These are phyloP conservation scores for Engraulis encrasicolus DNA, from an alignment of 2,113 vertebrate species.

Conservation along the genomic window DNA sequence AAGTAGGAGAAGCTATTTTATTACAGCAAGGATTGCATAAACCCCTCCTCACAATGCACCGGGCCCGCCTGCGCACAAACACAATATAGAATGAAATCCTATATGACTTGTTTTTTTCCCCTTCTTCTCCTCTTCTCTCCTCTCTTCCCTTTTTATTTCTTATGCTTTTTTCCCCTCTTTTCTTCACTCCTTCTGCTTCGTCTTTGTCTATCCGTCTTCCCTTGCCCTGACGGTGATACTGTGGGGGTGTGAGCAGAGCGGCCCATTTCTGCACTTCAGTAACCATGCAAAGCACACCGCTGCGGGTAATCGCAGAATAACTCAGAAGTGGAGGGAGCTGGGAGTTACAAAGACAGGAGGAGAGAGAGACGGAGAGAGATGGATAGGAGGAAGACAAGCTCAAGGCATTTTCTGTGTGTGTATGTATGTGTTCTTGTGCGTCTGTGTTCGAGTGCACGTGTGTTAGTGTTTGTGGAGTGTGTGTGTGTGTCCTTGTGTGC, in stretches of 20 bases:
- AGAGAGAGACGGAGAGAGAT: background rate
- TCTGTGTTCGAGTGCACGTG: too few relatives aligned
- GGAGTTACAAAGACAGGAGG: background rate
- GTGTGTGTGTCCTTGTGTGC: too few relatives aligned
- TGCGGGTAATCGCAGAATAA: background rate
- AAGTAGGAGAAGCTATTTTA: conserved; percentile 53
- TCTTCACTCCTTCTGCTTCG: background rate
- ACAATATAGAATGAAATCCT: conserved; percentile 56
- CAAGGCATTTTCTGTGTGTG: background rate
- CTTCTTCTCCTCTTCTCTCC: background rate
- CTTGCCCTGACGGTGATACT: background rate
- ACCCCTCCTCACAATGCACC: conserved; percentile 49
- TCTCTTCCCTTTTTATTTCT: background rate
- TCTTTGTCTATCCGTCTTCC: background rate
- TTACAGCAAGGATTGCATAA: conserved; percentile 64
- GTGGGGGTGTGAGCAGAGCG: background rate
- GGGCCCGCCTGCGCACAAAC: conserved; percentile 49
- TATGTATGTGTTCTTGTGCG: too few relatives aligned
- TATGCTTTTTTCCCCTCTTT: background rate
- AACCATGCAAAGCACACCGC: background rate
- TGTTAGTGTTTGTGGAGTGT: too few relatives aligned
- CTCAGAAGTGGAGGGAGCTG: background rate
- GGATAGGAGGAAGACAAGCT: background rate
- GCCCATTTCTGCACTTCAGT: background rate
- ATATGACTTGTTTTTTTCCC: conserved; percentile 36